A percentile compares a stretch with the other conserved stretches of the same genome.
phyloP scores from a whole-genome alignment of 2,113 vertebrate genomes.

The Motacilla alba region DNA sequence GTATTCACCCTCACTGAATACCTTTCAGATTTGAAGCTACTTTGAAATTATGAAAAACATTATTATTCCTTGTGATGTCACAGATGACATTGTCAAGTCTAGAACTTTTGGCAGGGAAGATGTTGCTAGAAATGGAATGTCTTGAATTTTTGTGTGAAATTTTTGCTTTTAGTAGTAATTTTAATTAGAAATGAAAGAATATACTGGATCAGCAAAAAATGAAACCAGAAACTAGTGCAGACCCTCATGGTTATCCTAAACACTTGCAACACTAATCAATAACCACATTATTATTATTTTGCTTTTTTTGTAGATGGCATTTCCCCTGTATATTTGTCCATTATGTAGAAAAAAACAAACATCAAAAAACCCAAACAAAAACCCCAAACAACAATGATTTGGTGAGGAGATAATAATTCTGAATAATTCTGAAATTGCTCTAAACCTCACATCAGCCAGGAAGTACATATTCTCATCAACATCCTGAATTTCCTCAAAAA shows the following conservation, averaged over 20 bases:
- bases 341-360: background rate
- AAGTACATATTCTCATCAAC: background rate
- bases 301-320: background rate
- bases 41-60: background rate
- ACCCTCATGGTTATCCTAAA: background rate
- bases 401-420: background rate
- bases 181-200: background rate
- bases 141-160: background rate
- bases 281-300: background rate
- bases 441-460: background rate
- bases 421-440: background rate
- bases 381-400: background rate
- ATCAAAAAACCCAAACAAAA: rapidly evolving
- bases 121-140: background rate
- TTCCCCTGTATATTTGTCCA: background rate
- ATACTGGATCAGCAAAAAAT: background rate
- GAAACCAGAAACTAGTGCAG: background rate
- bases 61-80: background rate
- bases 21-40: background rate
- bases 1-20: background rate
- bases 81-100: background rate
- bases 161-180: background rate
- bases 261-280: background rate
- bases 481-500: background rate
- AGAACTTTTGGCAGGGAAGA: background rate